Base-by-base conservation (phyloP, 2,797 vertebrate species). In the Staurois parvus region DNA sequence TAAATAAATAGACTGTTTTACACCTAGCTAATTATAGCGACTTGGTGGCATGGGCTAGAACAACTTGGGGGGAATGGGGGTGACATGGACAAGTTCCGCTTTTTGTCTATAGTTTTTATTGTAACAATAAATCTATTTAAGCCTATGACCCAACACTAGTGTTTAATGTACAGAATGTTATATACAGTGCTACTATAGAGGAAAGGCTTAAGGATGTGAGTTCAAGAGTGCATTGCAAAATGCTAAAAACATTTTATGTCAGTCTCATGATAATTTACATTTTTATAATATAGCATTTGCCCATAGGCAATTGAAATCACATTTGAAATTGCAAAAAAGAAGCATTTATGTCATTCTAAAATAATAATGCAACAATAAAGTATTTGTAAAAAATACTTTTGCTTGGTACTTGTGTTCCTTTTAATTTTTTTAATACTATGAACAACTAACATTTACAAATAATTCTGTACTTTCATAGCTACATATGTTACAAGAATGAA, bases 221-320 rank as follows among this genome's bases (percentile, higher is more conserved):
- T 69, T 19, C 45, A 76, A 9, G 82, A 77, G 82, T 84, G 74
- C 82, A 74, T 84, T 84, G 77, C n/a, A 34, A 11, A 70, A 32
- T 59, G 21, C 37, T 37, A 68, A 37, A 70, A 42, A 13, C 45
- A 56, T 37, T 80, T 37, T 37, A 32, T 32, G 78, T 80, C 66
- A 2, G 26, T 70, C 30, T 48, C 7, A 73, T 56, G 13, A 62
- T 29, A 24, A 59, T 59, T 28, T 3, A 48, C 29, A 37, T 37
- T 21, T 37, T 69, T 64, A 26, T 78, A 45, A 45, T 2, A 2
- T 45, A 12, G 42, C 13, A 45, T 13, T 13, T 45, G 42, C 4
- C 34, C 34, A 37, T 37, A 37, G 34, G 42, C 42, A 45, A 45
- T 8, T 1, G 42, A 45, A 45, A 45, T 30, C 59, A 17, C 45